These are phyloP conservation scores for Tricholauxania praeusta DNA, from an alignment of 2,888 invertebrate genomes.

Conservation along the genomic window DNA sequence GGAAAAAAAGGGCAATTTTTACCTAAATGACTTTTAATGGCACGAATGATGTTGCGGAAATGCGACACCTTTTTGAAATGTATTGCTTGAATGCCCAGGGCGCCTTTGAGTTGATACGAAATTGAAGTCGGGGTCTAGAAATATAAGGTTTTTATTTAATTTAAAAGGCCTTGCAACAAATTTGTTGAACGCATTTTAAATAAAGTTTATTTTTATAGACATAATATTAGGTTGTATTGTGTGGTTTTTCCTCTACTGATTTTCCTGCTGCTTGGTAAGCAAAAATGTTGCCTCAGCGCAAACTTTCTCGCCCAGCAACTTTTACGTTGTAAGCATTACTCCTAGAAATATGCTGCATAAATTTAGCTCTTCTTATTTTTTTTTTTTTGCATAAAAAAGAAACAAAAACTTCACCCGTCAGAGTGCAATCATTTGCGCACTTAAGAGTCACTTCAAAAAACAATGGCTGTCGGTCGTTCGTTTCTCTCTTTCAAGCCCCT, in stretches of 20 bases:
- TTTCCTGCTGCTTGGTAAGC: no score
- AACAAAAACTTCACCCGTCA: conserved; percentile 7
- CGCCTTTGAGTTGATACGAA: background rate
- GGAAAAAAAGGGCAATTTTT: no score
- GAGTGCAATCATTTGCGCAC: conserved; percentile 18
- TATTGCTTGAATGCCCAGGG: background rate
- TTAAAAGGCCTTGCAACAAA: conserved; percentile 16
- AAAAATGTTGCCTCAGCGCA: no score
- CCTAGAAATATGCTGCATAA: background rate
- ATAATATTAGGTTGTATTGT: background rate
- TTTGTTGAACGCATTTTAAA: conserved; percentile 9
- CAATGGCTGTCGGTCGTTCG: background rate
- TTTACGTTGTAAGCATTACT: background rate
- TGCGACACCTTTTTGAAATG: conserved; percentile 1
- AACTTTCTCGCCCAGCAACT: conserved; percentile 40
- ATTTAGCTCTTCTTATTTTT: background rate
- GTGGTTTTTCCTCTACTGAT: no score
- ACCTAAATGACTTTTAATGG: background rate
- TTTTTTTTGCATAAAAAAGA: background rate
- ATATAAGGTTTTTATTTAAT: conserved; percentile 1
- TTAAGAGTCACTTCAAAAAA: conserved; percentile 10
- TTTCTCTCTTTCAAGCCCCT: no score
- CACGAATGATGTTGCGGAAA: conserved; percentile 4
- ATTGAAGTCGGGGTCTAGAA: conserved; percentile 35
- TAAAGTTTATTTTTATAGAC: conserved; percentile 35